Evolutionary conservation across 2,113 vertebrate species (phyloP).

Genomic region (Campylomormyrus tamandua): DNA sequence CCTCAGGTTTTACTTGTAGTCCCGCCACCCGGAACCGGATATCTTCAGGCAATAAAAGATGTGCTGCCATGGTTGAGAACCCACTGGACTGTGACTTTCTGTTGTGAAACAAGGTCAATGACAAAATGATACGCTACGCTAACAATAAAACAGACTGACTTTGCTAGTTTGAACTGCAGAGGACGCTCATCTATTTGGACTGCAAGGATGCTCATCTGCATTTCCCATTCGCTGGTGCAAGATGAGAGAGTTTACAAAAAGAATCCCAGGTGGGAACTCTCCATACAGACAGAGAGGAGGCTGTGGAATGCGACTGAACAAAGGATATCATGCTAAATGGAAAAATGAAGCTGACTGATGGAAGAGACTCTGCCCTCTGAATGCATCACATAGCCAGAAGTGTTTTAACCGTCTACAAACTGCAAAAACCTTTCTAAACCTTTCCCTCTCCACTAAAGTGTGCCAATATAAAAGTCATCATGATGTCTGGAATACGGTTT

Average conservation of each 20-base stretch:
- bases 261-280: conserved; percentile 12
- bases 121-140: neutral
- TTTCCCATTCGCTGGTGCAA: neutral
- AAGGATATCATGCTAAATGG: neutral
- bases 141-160: neutral
- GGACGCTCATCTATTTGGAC: neutral
- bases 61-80: neutral
- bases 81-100: neutral
- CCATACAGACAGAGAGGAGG: neutral
- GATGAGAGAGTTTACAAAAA: neutral
- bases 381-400: neutral
- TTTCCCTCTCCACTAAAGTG: neutral
- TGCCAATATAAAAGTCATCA: neutral
- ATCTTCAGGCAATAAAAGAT: neutral
- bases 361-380: neutral
- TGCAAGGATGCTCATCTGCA: neutral
- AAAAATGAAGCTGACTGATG: neutral
- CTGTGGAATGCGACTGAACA: neutral
- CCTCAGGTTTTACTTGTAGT: neutral
- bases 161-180: neutral
- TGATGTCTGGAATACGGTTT: neutral
- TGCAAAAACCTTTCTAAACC: neutral
- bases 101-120: neutral
- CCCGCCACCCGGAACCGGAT: neutral
- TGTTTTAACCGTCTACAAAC: neutral